Evolutionary conservation across 2,797 vertebrate species (phyloP).

Genomic region (Gambelia wislizenii): DNA sequence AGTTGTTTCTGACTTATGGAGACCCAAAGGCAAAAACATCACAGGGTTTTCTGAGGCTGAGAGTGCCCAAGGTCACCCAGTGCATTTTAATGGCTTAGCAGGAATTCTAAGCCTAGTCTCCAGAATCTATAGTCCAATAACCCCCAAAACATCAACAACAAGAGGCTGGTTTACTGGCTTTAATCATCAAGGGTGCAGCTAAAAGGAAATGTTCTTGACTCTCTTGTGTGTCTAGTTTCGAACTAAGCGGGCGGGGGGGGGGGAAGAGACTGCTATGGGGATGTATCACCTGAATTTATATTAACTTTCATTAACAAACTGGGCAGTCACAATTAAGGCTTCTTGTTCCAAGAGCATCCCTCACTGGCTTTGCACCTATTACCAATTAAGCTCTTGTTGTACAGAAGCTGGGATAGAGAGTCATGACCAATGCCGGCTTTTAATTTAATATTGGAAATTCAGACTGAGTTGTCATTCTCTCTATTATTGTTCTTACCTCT

Average conservation of each 20-base stretch:
- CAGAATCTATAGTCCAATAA: too few relatives aligned
- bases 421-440: not conserved
- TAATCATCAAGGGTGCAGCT: not conserved
- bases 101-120: too few relatives aligned
- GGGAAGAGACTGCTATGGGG: not conserved
- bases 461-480: too few relatives aligned
- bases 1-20: too few relatives aligned
- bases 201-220: not conserved
- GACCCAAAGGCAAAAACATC: too few relatives aligned
- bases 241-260: not conserved
- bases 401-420: not conserved
- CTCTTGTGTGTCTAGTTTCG: not conserved
- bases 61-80: too few relatives aligned
- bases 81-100: too few relatives aligned
- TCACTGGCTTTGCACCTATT: not conserved
- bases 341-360: too few relatives aligned
- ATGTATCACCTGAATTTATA: not conserved
- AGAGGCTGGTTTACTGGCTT: not conserved
- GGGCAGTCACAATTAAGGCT: not conserved
- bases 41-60: too few relatives aligned
- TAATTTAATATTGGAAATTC: not conserved
- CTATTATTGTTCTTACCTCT: not conserved
- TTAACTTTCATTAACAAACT: not conserved
- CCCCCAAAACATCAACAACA: too few relatives aligned
- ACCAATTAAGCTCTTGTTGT: not conserved